Evolutionary conservation across 2,113 vertebrate species (phyloP).

Genomic region (Anolis carolinensis): DNA sequence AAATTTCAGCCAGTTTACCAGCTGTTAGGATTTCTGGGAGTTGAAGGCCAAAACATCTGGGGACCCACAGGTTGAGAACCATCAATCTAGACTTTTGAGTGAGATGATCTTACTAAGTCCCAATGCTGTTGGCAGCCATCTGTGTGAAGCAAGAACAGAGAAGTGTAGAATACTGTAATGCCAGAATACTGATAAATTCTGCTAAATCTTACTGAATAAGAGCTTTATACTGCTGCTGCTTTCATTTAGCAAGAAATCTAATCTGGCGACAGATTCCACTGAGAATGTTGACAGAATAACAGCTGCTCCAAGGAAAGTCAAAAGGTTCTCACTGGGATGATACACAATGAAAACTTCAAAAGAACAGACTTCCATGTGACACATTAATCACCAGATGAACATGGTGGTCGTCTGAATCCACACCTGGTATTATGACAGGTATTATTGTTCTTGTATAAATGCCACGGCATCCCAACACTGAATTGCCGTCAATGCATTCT

Average conservation of each 20-base stretch:
- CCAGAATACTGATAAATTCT: neutral
- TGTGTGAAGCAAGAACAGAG: no score
- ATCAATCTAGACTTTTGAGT: no score
- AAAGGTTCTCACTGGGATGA: neutral
- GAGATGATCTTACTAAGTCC: neutral
- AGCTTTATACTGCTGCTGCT: neutral
- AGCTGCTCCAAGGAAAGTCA: neutral
- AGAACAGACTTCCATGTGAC: neutral
- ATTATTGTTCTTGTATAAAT: neutral
- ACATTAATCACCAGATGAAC: neutral
- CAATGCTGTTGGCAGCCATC: neutral
- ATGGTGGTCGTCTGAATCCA: neutral
- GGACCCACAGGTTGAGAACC: no score
- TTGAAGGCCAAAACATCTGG: no score
- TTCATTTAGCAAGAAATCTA: neutral
- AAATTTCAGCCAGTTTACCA: no score
- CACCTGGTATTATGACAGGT: neutral
- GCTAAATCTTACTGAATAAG: neutral
- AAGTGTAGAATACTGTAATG: neutral
- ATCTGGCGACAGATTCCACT: neutral
- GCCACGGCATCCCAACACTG: neutral
- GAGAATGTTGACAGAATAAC: neutral
- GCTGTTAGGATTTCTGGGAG: no score
- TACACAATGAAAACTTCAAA: neutral
- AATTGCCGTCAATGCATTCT: neutral